A percentile compares a stretch with the other conserved stretches of the same genome.
Evolutionary conservation across 2,113 vertebrate genomes (phyloP).

Genomic region (Cyprinodon tularosa): DNA sequence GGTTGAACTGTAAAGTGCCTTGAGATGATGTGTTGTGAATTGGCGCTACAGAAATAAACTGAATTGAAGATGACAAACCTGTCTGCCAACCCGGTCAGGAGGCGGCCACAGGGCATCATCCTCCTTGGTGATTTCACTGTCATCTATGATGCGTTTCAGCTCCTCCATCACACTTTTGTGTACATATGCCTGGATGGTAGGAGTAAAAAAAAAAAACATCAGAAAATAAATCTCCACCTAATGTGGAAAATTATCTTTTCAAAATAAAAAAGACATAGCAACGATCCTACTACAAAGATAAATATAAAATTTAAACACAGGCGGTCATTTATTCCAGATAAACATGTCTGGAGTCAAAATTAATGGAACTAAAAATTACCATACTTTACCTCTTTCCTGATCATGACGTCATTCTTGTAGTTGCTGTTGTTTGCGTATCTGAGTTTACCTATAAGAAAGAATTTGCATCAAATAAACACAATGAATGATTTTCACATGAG

Average conservation of each 20-base stretch:
- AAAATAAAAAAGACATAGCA: not conserved
- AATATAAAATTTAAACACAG: not conserved
- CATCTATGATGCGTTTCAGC: slow-evolving; percentile 96
- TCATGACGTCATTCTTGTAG: slow-evolving; percentile 99
- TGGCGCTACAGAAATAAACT: too few relatives aligned
- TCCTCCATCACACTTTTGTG: slow-evolving; percentile 99
- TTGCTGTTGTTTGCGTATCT: slow-evolving; percentile 99
- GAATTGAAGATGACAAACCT: slow-evolving; percentile 78
- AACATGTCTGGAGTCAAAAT: not conserved
- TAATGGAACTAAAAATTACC: not conserved
- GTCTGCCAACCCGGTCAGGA: slow-evolving; percentile 94
- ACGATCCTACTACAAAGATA: not conserved
- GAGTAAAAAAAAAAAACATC: not conserved
- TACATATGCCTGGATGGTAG: slow-evolving; percentile 87
- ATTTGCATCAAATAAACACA: not conserved
- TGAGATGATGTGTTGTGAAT: too few relatives aligned
- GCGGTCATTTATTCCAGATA: not conserved
- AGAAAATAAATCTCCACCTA: not conserved
- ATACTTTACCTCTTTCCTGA: slow-evolving; percentile 91
- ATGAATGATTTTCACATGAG: not conserved
- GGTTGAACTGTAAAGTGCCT: too few relatives aligned
- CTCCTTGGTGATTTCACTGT: slow-evolving; percentile 99
- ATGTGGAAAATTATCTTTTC: not conserved
- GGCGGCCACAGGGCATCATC: slow-evolving; percentile 97
- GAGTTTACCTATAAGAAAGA: slow-evolving; percentile 85